phyloP scores from a whole-genome alignment of 2,797 vertebrate genomes.

The Gobionotothen gibberifrons region DNA sequence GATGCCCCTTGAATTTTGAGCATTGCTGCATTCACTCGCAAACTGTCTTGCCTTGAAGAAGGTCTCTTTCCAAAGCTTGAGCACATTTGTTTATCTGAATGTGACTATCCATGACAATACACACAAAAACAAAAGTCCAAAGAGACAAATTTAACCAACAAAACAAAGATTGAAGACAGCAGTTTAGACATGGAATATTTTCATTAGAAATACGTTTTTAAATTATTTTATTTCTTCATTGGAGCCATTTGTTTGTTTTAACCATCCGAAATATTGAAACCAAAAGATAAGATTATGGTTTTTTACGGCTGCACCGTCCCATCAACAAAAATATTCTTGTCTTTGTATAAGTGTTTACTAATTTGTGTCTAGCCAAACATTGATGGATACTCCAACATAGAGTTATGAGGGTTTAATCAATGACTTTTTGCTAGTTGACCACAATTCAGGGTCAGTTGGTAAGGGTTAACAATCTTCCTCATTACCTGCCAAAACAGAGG shows the following conservation, averaged over 20 bases:
- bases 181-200: neutral
- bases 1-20: too few relatives aligned
- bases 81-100: too few relatives aligned
- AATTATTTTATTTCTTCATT: neutral
- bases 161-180: neutral
- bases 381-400: slow-evolving; percentile 3
- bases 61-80: too few relatives aligned
- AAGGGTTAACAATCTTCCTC: neutral
- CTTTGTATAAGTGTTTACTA: neutral
- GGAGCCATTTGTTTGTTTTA: neutral
- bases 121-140: too few relatives aligned
- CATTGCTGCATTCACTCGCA: too few relatives aligned
- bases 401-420: neutral
- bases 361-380: neutral
- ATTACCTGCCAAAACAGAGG: neutral
- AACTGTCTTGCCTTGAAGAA: too few relatives aligned
- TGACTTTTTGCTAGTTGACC: neutral
- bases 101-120: too few relatives aligned
- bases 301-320: neutral
- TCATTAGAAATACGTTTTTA: neutral
- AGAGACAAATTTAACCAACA: too few relatives aligned
- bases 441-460: neutral
- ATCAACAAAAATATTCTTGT: neutral
- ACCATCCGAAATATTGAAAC: neutral
- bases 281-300: neutral